Evolutionary conservation across 1,140 invertebrate genomes (phyloP), one percentile per base, ranked within the genome.

Genomic region (Pseudomyrmex flavicornis): DNA sequence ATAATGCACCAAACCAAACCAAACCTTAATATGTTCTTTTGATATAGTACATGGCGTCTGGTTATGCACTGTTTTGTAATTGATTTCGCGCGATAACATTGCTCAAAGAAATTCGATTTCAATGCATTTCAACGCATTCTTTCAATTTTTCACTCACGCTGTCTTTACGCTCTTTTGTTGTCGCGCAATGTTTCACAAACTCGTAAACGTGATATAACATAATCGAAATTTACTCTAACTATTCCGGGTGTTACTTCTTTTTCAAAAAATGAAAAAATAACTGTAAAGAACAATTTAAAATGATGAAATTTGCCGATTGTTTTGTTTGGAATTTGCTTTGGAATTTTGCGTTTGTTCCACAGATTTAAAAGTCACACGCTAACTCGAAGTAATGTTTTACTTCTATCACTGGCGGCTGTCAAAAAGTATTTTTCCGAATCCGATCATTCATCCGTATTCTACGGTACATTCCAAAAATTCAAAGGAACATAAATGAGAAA

Each of bases 31-130:
- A 5, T 20, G 15, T 50, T 70, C 54, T 72, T 35, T 35, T 54
- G 65, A 15, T 70, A 26, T n/a, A 20, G 10, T n/a, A 20, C 10
- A 35, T 35, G 35, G 35, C 44, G 17, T 1, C n/a, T 35, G 7
- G 13, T 52, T 50, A 26, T 15, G 20, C 20, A n/a, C 2, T 2
- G n/a, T 17, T 35, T 35, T 35, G 35, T 50, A 77, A 63, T 44
- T 68, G 62, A 13, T 79, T 61, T 79, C 52, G 52, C 15, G 44
- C 20, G 76, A 80, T 80, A 80, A 80, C 76, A 66, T 80, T 80
- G 54, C 76, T 80, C 54, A 80, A 80, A 80, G 46, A 50, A 54
- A 80, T 80, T 80, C 54, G 54, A 80, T 80, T 79, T 80, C 44
- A 35, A 65, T 10, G 20, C n/a, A n/a, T n/a, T n/a, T n/a, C n/a